Evolutionary conservation across 2,888 invertebrate species (phyloP).

Genomic region (Drosophila picticornis): DNA sequence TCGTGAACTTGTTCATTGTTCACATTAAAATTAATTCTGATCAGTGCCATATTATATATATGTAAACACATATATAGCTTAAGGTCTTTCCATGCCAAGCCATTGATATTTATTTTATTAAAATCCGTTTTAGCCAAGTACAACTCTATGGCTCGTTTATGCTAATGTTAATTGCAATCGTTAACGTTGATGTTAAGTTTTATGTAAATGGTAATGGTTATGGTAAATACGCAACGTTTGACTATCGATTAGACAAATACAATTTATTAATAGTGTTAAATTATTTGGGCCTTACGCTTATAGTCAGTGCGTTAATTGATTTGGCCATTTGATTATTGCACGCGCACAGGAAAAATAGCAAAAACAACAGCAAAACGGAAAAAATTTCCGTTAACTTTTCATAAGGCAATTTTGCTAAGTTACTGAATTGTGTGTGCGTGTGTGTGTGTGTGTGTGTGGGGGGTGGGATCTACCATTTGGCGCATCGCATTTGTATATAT

Average conservation of each 20-base stretch:
- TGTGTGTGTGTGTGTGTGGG: neutral
- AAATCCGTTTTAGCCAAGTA: neutral
- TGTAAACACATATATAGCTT: neutral
- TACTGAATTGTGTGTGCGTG: slow-evolving; percentile 3
- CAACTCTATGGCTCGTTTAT: neutral
- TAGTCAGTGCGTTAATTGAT: slow-evolving; percentile 45
- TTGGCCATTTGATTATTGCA: slow-evolving; percentile 39
- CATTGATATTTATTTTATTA: neutral
- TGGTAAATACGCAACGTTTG: slow-evolving; percentile 24
- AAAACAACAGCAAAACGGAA: slow-evolving; percentile 1
- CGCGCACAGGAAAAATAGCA: neutral
- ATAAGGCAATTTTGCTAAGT: slow-evolving; percentile 45
- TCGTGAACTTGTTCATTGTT: too few relatives aligned
- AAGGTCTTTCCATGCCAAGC: neutral
- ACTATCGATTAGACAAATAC: slow-evolving; percentile 48
- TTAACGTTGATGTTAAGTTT: slow-evolving; percentile 24
- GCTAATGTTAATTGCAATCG: neutral
- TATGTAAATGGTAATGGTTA: slow-evolving; percentile 9
- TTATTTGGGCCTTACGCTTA: slow-evolving; percentile 10
- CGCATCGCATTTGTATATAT: slow-evolving; percentile 2
- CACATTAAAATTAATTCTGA: too few relatives aligned
- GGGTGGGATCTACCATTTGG: slow-evolving; percentile 5
- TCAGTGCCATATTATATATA: neutral
- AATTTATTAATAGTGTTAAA: slow-evolving; percentile 44
- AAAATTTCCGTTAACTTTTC: slow-evolving; percentile 50